Evolutionary conservation across 1,140 invertebrate species (phyloP).

Genomic region (Drosophila parabipectinata): DNA sequence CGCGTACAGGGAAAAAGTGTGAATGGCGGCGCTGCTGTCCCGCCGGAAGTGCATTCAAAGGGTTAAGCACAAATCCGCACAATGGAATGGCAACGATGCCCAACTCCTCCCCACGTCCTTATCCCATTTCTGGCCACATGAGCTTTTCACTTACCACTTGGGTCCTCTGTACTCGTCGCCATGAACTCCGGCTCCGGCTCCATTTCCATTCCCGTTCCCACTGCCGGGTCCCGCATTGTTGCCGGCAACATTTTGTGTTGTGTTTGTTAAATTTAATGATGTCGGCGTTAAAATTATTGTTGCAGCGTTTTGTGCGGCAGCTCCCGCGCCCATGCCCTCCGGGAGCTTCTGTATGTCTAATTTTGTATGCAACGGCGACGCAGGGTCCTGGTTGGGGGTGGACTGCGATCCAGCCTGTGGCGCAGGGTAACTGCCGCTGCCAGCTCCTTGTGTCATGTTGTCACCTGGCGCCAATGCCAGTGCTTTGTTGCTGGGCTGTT

Average conservation of each 20-base stretch:
- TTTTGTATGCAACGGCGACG: slow-evolving; percentile 63
- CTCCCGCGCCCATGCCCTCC: slow-evolving; percentile 51
- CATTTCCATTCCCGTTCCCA: neutral
- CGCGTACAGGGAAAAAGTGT: slow-evolving; percentile 72
- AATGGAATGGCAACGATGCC: slow-evolving; percentile 20
- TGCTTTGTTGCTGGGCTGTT: slow-evolving; percentile 36
- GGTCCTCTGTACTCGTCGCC: slow-evolving; percentile 73
- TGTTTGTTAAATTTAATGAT: slow-evolving; percentile 83
- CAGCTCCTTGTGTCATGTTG: slow-evolving; percentile 63
- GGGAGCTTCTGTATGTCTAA: slow-evolving; percentile 79
- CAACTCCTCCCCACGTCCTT: neutral
- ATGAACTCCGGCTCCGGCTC: slow-evolving; percentile 13
- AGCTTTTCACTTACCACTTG: slow-evolving; percentile 76
- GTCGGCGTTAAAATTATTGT: slow-evolving; percentile 83
- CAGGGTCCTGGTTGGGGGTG: slow-evolving; percentile 7
- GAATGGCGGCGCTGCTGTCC: slow-evolving; percentile 53
- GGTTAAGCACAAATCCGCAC: slow-evolving; percentile 68
- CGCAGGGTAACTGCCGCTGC: slow-evolving; percentile 21
- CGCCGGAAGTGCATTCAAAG: slow-evolving; percentile 77
- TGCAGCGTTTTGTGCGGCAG: slow-evolving; percentile 68
- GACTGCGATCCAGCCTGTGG: slow-evolving; percentile 22
- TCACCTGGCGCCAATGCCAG: slow-evolving; percentile 44
- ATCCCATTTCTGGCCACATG: slow-evolving; percentile 44
- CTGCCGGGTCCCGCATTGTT: slow-evolving; percentile 31
- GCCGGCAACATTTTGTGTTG: slow-evolving; percentile 62